Evolutionary conservation across 2,797 vertebrate genomes (phyloP).

Genomic region (Malurus splendens): DNA sequence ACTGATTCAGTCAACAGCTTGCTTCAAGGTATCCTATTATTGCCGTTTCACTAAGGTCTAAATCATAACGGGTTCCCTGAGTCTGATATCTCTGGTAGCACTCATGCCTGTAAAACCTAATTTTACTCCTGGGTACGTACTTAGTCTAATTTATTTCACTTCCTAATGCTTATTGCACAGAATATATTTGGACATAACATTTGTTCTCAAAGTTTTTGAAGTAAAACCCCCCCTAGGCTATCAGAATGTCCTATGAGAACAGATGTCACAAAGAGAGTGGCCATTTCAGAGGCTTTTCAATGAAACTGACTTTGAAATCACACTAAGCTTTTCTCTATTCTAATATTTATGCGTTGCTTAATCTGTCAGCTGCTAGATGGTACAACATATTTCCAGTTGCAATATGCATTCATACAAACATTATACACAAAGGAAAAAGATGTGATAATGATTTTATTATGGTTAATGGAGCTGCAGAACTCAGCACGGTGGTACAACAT

Average conservation of each 20-base stretch:
- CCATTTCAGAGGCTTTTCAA: conserved; percentile 24
- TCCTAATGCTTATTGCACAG: not conserved
- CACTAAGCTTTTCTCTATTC: not conserved
- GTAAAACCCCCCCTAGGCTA: not conserved
- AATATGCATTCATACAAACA: not conserved
- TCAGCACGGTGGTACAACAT: not conserved
- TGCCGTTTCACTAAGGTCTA: not conserved
- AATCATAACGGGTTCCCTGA: not conserved
- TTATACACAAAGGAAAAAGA: not conserved
- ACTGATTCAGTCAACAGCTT: not conserved
- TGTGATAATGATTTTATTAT: not conserved
- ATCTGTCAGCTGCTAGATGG: not conserved
- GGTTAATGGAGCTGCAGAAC: not conserved
- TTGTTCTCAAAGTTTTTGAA: conserved; percentile 5
- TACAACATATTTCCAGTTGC: not conserved
- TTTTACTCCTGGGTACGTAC: conserved; percentile 34
- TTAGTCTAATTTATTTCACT: conserved; percentile 34
- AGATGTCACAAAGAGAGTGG: not conserved
- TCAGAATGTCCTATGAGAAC: not conserved
- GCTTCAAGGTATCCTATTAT: not conserved
- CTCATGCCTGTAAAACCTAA: conserved; percentile 6
- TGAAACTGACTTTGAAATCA: not conserved
- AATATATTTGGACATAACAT: not conserved
- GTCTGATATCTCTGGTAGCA: not conserved
- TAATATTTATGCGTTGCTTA: not conserved